Base-by-base conservation (phyloP, 1,140 invertebrate genomes). In the Paracyclopina nana region DNA sequence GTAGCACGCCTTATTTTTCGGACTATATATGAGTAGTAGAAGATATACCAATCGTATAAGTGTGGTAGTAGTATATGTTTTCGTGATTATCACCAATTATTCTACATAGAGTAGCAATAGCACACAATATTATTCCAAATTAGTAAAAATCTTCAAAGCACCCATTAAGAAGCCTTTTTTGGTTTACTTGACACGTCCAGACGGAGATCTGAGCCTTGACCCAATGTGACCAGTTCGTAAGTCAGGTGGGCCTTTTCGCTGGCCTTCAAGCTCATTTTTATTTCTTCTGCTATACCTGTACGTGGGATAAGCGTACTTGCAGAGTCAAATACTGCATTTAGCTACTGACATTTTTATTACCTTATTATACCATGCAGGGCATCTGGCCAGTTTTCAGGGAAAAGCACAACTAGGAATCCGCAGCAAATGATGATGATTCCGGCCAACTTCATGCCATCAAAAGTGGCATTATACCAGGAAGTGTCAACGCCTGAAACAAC, bases 361-460 rank as follows among this genome's bases (percentile, higher is more conserved):
- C 44, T 20, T 20, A 46, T 46, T 6, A 46, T n/a, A 9, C 12
- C n/a, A 25, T n/a, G n/a, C 5, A 46, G 18, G 44, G 18, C 18
- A 46, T 46, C 26, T 5, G 86, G 84, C 87, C 87, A 94, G 66
- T 91, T 87, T 62, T 87, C 81, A 1, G 87, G 88, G 57, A 94
- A 82, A 75, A 92, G 82, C 44, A 91, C 85, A 27, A 92, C 71
- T 60, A 86, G 83, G 67, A 91, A 90, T 45, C 85, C 84, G 46
- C 86, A 80, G 3, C 79, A 74, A 58, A 91, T 88, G 11, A 91
- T 68, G 52, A 91, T 79, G 59, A 91, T 82, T 46, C 87, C 87
- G 20, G 84, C 82, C 55, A 92, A 65, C 68, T 91, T 88, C 87
- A 92, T 94, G 14, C 84, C 86, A 58, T 80, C 76, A 64, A 92